Evolutionary conservation across 1,140 invertebrate genomes (phyloP).

Genomic region (Drosophila kikkawai): DNA sequence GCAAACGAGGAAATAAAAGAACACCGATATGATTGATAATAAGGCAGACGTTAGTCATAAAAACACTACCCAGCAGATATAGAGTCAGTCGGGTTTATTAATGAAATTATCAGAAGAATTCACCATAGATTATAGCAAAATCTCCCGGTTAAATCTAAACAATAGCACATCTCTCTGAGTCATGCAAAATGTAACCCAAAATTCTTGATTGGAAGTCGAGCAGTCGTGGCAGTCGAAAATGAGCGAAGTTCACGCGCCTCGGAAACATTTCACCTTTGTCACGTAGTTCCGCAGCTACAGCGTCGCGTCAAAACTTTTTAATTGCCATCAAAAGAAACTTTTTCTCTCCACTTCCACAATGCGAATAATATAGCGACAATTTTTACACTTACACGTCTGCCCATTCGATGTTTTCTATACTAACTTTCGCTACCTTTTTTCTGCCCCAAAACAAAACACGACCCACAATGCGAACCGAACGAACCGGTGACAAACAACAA

Average conservation of each 20-base stretch:
- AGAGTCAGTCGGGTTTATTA: background rate
- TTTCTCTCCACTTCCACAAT: constrained; percentile 40
- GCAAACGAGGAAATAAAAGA: constrained; percentile 25
- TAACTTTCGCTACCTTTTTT: constrained; percentile 71
- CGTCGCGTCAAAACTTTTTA: constrained; percentile 69
- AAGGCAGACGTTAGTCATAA: background rate
- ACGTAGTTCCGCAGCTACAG: constrained; percentile 38
- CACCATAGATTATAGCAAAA: constrained; percentile 2
- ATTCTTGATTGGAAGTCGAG: constrained; percentile 14
- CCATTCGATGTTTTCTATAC: constrained; percentile 59
- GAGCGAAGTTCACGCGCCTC: constrained; percentile 32
- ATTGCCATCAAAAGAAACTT: constrained; percentile 59
- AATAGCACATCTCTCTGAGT: constrained; percentile 26
- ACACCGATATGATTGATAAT: background rate
- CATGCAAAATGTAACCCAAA: constrained; percentile 5
- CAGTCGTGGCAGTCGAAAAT: constrained; percentile 1
- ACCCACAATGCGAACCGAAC: constrained; percentile 31
- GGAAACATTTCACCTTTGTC: constrained; percentile 67
- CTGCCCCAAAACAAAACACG: constrained; percentile 42
- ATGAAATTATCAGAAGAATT: constrained; percentile 7
- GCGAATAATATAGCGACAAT: constrained; percentile 36
- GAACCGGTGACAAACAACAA: constrained; percentile 32
- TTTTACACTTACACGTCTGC: constrained; percentile 50
- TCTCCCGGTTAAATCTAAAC: constrained; percentile 3
- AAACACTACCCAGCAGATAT: constrained; percentile 6